Percentiles rank a stretch among this genome's conserved stretches.
Evolutionary conservation across 2,113 vertebrate genomes (phyloP).

Genomic region (Lepisosteus osseus): DNA sequence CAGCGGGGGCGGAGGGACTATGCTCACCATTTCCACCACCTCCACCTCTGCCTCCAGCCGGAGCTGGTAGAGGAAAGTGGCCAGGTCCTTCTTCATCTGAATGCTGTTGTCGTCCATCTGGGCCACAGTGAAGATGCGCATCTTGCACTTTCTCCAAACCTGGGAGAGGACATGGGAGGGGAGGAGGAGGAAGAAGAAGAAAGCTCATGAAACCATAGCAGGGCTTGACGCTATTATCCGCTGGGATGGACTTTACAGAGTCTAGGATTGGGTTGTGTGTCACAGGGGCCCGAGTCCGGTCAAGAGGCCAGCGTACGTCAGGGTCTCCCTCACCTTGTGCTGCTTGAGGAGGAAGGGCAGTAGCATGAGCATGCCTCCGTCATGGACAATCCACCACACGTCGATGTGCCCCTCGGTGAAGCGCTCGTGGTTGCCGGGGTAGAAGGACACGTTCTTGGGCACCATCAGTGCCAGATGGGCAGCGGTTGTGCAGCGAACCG

Average conservation of each 20-base stretch:
- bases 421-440: conserved; percentile 94
- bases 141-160: conserved; percentile 97
- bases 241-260: too few species aligned
- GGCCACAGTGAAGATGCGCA: conserved; percentile 96
- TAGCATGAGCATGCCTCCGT: conserved; percentile 97
- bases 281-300: too few species aligned
- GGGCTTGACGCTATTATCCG: too few species aligned
- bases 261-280: too few species aligned
- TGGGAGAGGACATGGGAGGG: too few species aligned
- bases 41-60: conserved; percentile 96
- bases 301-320: too few species aligned
- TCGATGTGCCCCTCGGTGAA: conserved; percentile 94
- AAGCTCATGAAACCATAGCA: too few species aligned
- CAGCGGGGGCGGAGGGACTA: neutral
- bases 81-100: conserved; percentile 98
- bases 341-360: conserved; percentile 95
- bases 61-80: conserved; percentile 90
- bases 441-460: conserved; percentile 96
- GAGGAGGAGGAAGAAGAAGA: too few species aligned
- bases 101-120: conserved; percentile 99
- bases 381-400: conserved; percentile 98
- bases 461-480: conserved; percentile 93
- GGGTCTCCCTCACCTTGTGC: conserved; percentile 78
- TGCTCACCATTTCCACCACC: conserved; percentile 93
- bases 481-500: conserved; percentile 93